Percentiles rank a stretch among this genome's conserved stretches.
phyloP scores from a whole-genome alignment of 1,140 invertebrate species.

The Harpegnathos saltator region DNA sequence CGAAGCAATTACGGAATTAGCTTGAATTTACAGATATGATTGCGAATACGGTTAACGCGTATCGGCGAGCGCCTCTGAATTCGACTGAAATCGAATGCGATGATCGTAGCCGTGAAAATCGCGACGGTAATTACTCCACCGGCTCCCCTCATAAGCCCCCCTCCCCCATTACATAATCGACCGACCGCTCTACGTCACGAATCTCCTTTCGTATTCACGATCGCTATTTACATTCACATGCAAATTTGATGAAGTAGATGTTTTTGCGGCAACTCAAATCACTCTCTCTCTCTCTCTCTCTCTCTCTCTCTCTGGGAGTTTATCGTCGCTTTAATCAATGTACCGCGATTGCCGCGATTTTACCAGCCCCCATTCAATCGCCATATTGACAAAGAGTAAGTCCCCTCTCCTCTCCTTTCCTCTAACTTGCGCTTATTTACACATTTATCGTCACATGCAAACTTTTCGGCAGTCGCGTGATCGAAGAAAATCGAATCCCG shows the following conservation, averaged over 20 bases:
- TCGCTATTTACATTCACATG: constrained; percentile 35
- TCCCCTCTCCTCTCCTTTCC: not conserved
- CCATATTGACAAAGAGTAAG: constrained; percentile 33
- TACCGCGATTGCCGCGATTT: constrained; percentile 11
- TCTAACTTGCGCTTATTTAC: not conserved
- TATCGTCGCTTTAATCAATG: constrained; percentile 28
- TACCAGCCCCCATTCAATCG: constrained; percentile 28
- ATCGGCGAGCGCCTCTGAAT: not conserved
- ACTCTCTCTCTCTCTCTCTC: too few species aligned
- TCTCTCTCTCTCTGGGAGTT: not conserved
- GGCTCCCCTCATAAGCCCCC: not conserved
- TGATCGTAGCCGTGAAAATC: not conserved
- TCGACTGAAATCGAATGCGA: too few species aligned
- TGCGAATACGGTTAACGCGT: constrained; percentile 16
- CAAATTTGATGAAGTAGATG: constrained; percentile 25
- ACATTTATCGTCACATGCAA: not conserved
- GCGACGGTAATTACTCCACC: not conserved
- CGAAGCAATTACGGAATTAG: constrained; percentile 32
- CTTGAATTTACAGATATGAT: not conserved
- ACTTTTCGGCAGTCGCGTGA: constrained; percentile 5
- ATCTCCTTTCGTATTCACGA: constrained; percentile 4
- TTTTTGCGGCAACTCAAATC: constrained; percentile 14
- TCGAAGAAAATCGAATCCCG: constrained; percentile 35
- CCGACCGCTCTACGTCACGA: not conserved
- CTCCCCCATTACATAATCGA: not conserved